Conservation (phyloP, 2,113 vertebrate species). For the Microcebus lehilahytsara region DNA sequence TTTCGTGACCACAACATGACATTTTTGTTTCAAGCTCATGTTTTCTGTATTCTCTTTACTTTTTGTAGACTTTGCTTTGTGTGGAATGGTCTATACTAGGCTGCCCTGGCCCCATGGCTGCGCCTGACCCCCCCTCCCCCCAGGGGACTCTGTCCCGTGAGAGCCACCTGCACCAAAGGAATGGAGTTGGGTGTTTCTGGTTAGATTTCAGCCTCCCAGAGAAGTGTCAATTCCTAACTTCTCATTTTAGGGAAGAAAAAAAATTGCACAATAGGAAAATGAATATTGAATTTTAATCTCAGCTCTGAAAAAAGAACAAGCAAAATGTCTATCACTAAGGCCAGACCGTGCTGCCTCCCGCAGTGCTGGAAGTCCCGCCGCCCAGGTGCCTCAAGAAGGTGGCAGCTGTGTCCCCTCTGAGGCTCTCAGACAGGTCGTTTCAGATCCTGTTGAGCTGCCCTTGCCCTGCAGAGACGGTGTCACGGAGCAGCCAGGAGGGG, state of each 20-base stretch:
- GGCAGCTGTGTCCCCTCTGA: background rate
- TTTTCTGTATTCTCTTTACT: background rate
- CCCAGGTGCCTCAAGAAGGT: background rate
- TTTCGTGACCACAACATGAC: constrained; percentile 11
- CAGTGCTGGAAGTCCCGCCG: background rate
- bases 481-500: accelerated
- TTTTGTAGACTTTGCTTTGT: background rate
- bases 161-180: background rate
- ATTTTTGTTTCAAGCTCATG: background rate
- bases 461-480: accelerated
- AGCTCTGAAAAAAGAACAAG: background rate
- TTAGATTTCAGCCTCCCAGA: background rate
- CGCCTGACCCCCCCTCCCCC: accelerated
- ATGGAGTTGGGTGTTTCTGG: background rate
- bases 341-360: constrained; percentile 7
- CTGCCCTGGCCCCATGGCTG: accelerated
- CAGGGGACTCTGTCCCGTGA: constrained; percentile 1
- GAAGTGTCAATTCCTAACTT: background rate
- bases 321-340: accelerated
- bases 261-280: background rate
- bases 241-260: background rate
- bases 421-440: constrained; percentile 44
- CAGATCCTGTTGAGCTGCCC: constrained; percentile 23
- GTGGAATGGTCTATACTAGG: background rate
- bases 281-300: background rate